A percentile compares a stretch with the other conserved stretches of the same genome.
Evolutionary conservation across 2,113 vertebrate genomes (phyloP).

Genomic region (Ardeotis arabs): DNA sequence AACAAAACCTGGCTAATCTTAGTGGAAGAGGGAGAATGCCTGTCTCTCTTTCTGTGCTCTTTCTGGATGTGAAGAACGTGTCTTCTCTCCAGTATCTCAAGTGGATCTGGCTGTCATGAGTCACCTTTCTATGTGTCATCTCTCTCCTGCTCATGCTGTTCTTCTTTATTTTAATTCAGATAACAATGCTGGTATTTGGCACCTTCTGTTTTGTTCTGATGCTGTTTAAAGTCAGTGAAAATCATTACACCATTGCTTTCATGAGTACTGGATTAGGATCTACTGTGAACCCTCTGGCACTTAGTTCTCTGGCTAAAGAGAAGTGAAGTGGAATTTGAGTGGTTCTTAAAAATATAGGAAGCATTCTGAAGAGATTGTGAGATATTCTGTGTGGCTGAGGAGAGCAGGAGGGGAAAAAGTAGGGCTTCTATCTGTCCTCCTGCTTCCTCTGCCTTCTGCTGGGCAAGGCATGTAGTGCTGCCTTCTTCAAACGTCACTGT

Average conservation of each 20-base stretch:
- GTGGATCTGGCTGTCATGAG: not conserved
- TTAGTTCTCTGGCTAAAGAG: not conserved
- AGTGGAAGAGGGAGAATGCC: not conserved
- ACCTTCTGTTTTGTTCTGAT: not conserved
- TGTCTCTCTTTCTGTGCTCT: not conserved
- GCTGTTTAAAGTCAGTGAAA: not conserved
- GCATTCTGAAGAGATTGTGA: not conserved
- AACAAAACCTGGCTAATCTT: not conserved
- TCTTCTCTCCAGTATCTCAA: not conserved
- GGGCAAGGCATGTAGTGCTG: not conserved
- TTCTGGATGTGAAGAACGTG: not conserved
- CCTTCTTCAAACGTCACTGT: not conserved
- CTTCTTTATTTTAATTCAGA: not conserved
- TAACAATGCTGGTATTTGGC: not conserved
- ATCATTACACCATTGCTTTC: not conserved
- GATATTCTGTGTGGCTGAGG: not conserved
- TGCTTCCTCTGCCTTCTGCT: not conserved
- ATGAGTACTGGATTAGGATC: not conserved
- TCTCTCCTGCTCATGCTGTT: not conserved
- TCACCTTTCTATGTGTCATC: slow-evolving; percentile 4
- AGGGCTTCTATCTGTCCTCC: not conserved
- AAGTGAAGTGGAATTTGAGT: not conserved
- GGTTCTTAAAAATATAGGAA: not conserved
- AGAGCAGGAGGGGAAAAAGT: not conserved
- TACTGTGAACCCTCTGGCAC: not conserved